These are phyloP conservation scores for Graphium colonna DNA, from an alignment of 2,888 invertebrate genomes.

Conservation along the genomic window DNA sequence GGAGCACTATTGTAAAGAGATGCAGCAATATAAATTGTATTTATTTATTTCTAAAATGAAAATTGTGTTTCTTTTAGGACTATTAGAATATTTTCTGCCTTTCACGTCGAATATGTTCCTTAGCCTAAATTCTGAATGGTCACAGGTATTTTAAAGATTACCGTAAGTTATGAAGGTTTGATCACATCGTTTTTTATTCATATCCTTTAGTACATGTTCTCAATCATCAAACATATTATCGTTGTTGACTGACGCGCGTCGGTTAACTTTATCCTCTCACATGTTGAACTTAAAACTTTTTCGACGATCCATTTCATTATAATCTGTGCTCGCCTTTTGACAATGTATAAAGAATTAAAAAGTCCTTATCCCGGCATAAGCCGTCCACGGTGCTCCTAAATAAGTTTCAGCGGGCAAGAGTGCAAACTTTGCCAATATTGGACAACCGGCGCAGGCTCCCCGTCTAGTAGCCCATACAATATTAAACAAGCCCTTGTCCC, in stretches of 20 bases:
- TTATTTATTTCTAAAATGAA: no score
- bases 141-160: no score
- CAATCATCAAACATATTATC: no score
- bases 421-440: slow-evolving; percentile 42
- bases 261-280: background rate
- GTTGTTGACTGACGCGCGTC: background rate
- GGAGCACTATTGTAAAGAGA: no score
- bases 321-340: background rate
- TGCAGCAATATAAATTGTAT: no score
- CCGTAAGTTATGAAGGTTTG: no score
- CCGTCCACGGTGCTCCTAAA: slow-evolving; percentile 30
- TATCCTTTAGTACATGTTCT: no score
- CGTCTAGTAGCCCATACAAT: slow-evolving; percentile 14
- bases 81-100: no score
- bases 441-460: slow-evolving; percentile 30
- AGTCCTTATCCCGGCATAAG: slow-evolving; percentile 5
- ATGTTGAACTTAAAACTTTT: background rate
- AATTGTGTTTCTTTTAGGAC: no score
- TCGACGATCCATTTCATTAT: background rate
- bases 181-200: background rate
- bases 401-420: slow-evolving; percentile 32
- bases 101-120: no score
- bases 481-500: slow-evolving; percentile 13
- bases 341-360: slow-evolving; percentile 13
- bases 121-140: no score